A percentile compares a stretch with the other conserved stretches of the same genome.
These are phyloP conservation scores for Trogon melanurus DNA, from an alignment of 2,113 vertebrate genomes.

Conservation along the genomic window DNA sequence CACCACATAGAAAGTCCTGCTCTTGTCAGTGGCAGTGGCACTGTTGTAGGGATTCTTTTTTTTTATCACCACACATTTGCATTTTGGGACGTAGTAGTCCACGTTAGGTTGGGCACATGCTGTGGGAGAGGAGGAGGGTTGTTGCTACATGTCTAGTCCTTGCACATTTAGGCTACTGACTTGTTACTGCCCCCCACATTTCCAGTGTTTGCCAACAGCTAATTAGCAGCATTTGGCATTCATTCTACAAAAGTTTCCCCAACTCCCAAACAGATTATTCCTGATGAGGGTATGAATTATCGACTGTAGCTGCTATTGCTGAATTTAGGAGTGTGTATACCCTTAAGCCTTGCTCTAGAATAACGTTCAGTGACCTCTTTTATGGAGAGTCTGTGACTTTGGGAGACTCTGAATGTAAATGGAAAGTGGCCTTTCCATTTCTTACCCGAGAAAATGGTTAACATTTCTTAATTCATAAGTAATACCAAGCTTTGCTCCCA, in stretches of 20 bases:
- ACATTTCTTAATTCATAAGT: background rate
- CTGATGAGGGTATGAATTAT: conserved; percentile 44
- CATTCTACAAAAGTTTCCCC: background rate
- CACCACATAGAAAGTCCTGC: background rate
- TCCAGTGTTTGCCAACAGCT: background rate
- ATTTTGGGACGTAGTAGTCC: background rate
- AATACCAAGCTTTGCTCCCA: background rate
- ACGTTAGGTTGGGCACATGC: background rate
- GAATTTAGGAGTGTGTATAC: background rate
- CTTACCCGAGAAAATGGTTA: background rate
- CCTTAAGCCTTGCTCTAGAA: background rate
- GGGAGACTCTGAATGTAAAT: background rate
- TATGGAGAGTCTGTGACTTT: background rate
- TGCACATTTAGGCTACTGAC: background rate
- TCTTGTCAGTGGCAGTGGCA: background rate
- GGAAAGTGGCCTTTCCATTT: background rate
- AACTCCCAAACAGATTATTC: conserved; percentile 41
- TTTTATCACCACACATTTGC: background rate
- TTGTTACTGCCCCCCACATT: background rate
- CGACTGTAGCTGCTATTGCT: background rate
- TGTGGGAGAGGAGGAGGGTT: background rate
- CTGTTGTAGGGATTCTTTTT: background rate
- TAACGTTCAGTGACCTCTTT: background rate
- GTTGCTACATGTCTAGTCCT: background rate
- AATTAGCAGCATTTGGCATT: conserved; percentile 32